phyloP scores from a whole-genome alignment of 2,888 invertebrate genomes.

The Cybosia mesomella region DNA sequence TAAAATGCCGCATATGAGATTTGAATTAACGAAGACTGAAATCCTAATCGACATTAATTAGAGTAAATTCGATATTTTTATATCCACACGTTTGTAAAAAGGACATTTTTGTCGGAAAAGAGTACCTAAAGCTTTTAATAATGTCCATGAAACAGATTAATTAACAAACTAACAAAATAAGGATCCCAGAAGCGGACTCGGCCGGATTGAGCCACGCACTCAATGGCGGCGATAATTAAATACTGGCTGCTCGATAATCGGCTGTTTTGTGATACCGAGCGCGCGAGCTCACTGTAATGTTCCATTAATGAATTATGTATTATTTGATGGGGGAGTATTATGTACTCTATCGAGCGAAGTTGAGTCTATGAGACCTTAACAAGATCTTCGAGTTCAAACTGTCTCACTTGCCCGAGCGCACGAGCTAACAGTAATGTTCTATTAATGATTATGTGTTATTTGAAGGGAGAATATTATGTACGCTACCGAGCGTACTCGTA shows the following conservation, averaged over 20 bases:
- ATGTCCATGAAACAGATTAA: slow-evolving; percentile 11
- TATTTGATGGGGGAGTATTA: not conserved
- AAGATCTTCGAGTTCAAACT: too few species aligned
- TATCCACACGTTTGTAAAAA: not conserved
- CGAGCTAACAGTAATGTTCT: too few species aligned
- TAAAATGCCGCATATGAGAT: too few species aligned
- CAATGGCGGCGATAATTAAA: slow-evolving; percentile 54
- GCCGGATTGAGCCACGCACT: slow-evolving; percentile 34
- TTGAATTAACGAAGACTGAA: not conserved
- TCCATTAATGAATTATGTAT: slow-evolving; percentile 8
- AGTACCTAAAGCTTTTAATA: not conserved
- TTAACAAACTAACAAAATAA: slow-evolving; percentile 7
- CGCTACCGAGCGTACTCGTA: too few species aligned
- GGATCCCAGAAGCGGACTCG: not conserved
- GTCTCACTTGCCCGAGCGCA: too few species aligned
- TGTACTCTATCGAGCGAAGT: not conserved
- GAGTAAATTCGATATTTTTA: not conserved
- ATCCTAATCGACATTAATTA: not conserved
- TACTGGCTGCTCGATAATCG: slow-evolving; percentile 36
- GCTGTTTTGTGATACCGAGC: slow-evolving; percentile 41
- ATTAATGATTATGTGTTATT: too few species aligned
- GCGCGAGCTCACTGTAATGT: not conserved
- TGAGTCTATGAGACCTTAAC: too few species aligned
- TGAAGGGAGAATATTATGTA: too few species aligned
- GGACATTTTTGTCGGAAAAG: not conserved